Base-by-base conservation (phyloP, 2,888 invertebrate species). In the Labia minor region DNA sequence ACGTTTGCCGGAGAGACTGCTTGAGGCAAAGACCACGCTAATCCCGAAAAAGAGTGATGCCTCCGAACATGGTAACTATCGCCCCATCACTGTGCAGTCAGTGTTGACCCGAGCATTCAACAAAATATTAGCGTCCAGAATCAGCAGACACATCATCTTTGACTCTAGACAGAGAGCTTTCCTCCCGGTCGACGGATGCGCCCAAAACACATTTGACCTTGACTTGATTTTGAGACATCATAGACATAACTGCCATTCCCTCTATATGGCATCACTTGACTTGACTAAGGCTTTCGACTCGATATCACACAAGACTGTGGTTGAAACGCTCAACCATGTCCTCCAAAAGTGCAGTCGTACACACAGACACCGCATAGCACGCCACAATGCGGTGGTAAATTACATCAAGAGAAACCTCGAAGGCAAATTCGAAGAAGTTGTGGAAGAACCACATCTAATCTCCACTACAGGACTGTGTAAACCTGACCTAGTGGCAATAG, bases 301-400 rank as follows among this genome's bases (percentile, higher is more conserved):
- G 0, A 72, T 76, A 65, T 73, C 74, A 16, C 75, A 76, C 65
- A 37, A 67, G 18, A 74, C 33, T 33, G 33, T 11, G 6, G 33
- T 33, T 11, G 33, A 33, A 11, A 33, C 33, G 6, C 33, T 33
- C 6, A 33, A 33, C 33, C 33, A 33, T 11, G 11, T 33, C 6
- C 33, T 33, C 33, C 33, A 33, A 11, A 6, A 33, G 33, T 33
- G 33, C 33, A 6, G 11, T 11, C 33, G 33, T 33, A 33, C 33
- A 11, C 33, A 33, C 11, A 33, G 33, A 33, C 11, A 6, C 6
- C 33, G 33, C 11, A 33, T 33, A 8, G 11, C 6, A 33, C 33
- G 33, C 33, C 33, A 33, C 33, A 11, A 33, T 33, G 33, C 33
- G 6, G 11, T 33, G 11, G 33, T 33, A 11, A 11, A 6, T 11